These are phyloP conservation scores for Phylloscopus whistleri DNA, from an alignment of 2,113 vertebrate genomes.

Conservation along the genomic window DNA sequence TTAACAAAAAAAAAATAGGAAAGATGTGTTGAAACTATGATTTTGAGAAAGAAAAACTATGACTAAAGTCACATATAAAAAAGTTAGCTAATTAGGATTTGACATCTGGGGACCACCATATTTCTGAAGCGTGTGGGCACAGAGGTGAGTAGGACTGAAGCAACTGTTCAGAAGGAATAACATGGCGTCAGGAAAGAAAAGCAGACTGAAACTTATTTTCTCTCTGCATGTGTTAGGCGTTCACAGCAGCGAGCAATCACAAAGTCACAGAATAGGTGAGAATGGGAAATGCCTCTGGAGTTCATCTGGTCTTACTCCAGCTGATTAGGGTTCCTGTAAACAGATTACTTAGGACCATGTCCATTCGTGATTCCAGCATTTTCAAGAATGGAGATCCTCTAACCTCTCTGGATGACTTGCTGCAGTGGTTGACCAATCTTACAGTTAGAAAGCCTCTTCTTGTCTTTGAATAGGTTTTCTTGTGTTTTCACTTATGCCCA, in stretches of 20 bases:
- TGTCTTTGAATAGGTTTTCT: neutral
- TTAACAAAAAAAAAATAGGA: neutral
- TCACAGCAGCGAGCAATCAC: neutral
- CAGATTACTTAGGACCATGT: neutral
- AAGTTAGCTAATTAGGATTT: neutral
- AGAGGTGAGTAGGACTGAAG: neutral
- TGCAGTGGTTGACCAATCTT: neutral
- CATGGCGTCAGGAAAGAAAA: neutral
- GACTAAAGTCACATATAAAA: neutral
- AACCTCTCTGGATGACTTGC: neutral
- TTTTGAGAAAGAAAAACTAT: neutral
- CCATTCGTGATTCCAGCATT: neutral
- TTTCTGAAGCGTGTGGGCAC: neutral
- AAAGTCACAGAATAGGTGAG: neutral
- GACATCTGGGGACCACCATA: accelerated
- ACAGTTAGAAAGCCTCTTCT: neutral
- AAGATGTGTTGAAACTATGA: neutral
- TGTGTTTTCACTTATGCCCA: neutral
- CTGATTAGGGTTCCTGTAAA: neutral
- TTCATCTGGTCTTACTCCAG: accelerated
- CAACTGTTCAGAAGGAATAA: neutral
- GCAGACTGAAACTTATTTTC: neutral
- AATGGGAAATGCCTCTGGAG: accelerated
- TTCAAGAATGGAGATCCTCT: neutral
- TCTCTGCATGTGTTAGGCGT: neutral